A percentile compares a stretch with the other conserved stretches of the same genome.
These are phyloP conservation scores for Hipparchia sbordonii DNA, from an alignment of 2,888 invertebrate genomes.

Conservation along the genomic window DNA sequence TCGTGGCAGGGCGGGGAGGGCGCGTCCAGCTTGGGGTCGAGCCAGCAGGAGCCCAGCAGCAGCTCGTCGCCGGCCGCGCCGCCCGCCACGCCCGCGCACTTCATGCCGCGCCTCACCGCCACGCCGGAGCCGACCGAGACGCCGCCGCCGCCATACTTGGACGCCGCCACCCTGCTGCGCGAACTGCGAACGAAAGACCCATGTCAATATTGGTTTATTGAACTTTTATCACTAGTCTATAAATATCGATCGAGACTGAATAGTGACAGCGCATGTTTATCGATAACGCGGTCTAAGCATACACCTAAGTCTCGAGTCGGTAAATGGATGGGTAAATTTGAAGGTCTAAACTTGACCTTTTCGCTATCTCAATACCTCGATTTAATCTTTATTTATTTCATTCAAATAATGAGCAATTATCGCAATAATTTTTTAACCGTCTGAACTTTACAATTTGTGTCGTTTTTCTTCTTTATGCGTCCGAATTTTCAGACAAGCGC, in stretches of 20 bases:
- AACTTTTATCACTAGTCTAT: background rate
- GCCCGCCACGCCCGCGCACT: slow-evolving; percentile 76
- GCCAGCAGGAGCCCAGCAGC: slow-evolving; percentile 89
- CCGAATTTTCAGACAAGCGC: background rate
- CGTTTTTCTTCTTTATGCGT: background rate
- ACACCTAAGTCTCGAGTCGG: too few species aligned
- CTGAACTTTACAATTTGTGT: background rate
- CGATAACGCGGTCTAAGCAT: too few species aligned
- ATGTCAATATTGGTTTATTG: slow-evolving; percentile 14
- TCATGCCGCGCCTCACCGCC: slow-evolving; percentile 83
- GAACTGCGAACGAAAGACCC: slow-evolving; percentile 62
- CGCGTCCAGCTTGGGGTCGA: slow-evolving; percentile 82
- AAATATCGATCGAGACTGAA: background rate
- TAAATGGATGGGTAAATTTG: too few species aligned
- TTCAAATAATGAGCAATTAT: background rate
- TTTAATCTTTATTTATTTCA: background rate
- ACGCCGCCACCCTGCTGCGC: slow-evolving; percentile 79
- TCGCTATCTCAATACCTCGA: too few species aligned
- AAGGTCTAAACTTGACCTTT: too few species aligned
- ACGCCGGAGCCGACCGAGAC: slow-evolving; percentile 69
- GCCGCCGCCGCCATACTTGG: slow-evolving; percentile 79
- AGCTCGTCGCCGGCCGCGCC: slow-evolving; percentile 85
- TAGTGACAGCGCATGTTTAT: too few species aligned
- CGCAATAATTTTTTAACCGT: background rate
- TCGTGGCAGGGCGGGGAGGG: slow-evolving; percentile 82